phyloP scores from a whole-genome alignment of 2,797 vertebrate genomes.

The Perodicticus potto region DNA sequence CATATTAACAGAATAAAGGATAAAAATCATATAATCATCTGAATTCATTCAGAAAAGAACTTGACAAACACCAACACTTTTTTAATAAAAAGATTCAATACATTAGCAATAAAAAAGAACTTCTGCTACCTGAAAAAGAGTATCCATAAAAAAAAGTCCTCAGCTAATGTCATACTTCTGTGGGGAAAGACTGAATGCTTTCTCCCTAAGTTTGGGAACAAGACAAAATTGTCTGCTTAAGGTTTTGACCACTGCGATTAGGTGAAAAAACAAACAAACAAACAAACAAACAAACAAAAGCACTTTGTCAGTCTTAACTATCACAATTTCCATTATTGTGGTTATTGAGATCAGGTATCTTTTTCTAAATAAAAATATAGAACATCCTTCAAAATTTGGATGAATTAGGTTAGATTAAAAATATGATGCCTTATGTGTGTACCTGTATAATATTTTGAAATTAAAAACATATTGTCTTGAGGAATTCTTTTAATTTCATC shows the following conservation, averaged over 20 bases:
- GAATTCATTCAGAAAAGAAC: neutral
- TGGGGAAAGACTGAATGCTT: neutral
- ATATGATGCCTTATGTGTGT: neutral
- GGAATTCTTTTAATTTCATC: neutral
- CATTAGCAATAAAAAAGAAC: neutral
- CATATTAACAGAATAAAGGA: neutral
- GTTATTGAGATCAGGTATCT: neutral
- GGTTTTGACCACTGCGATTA: neutral
- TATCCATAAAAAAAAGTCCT: neutral
- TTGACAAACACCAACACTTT: neutral
- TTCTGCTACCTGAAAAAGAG: neutral
- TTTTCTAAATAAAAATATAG: neutral
- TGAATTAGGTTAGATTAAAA: neutral
- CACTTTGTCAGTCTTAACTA: neutral
- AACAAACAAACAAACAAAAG: neutral
- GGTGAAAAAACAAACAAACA: neutral
- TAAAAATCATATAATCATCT: neutral
- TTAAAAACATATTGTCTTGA: neutral
- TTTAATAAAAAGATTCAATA: neutral
- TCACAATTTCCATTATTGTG: neutral
- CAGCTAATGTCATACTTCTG: neutral
- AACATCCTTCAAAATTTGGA: neutral
- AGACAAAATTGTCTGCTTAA: neutral
- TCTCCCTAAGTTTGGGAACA: neutral
- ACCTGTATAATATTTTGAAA: too few relatives aligned